Conservation (phyloP, 2,113 vertebrate genomes). For the Bostrychus sinensis region DNA sequence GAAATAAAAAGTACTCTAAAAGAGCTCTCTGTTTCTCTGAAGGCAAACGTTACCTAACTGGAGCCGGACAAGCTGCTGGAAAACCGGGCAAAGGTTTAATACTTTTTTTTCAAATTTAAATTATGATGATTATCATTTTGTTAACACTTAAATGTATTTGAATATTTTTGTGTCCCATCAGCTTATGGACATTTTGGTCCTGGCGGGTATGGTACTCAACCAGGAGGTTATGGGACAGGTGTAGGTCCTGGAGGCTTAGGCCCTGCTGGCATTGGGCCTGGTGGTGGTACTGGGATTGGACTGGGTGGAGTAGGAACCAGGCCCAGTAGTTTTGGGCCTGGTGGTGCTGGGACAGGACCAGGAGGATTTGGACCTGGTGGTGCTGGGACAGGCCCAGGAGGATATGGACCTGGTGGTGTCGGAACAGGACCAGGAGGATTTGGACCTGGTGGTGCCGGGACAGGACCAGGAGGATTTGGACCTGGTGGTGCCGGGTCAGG, state of each 20-base stretch:
- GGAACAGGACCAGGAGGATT: slow-evolving; percentile 32
- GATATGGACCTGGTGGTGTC: slow-evolving; percentile 19
- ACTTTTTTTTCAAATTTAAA: not conserved
- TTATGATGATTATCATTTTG: not conserved
- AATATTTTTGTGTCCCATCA: slow-evolving; percentile 31
- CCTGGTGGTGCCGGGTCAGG: not conserved
- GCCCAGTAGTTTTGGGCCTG: slow-evolving; percentile 34
- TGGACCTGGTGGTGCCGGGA: slow-evolving; percentile 26
- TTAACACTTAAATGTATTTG: not conserved
- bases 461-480: slow-evolving; percentile 24
- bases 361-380: slow-evolving; percentile 49
- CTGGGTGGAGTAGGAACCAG: slow-evolving; percentile 52
- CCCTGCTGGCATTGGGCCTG: slow-evolving; percentile 45
- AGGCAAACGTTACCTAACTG: slow-evolving; percentile 73
- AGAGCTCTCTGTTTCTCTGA: not conserved
- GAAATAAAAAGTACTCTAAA: not conserved
- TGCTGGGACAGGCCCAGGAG: slow-evolving; percentile 1
- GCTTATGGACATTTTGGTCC: slow-evolving; percentile 63
- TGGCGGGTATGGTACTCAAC: slow-evolving; percentile 44
- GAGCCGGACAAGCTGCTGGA: slow-evolving; percentile 63
- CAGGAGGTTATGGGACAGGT: slow-evolving; percentile 49
- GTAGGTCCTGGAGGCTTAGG: slow-evolving; percentile 46
- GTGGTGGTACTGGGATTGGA: slow-evolving; percentile 42
- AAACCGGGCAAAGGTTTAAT: slow-evolving; percentile 75
- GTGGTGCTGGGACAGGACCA: slow-evolving; percentile 6